Percentiles rank a stretch among this genome's conserved stretches.
These are phyloP conservation scores for Polypedilum vanderplanki DNA, from an alignment of 1,140 invertebrate species.

Conservation along the genomic window DNA sequence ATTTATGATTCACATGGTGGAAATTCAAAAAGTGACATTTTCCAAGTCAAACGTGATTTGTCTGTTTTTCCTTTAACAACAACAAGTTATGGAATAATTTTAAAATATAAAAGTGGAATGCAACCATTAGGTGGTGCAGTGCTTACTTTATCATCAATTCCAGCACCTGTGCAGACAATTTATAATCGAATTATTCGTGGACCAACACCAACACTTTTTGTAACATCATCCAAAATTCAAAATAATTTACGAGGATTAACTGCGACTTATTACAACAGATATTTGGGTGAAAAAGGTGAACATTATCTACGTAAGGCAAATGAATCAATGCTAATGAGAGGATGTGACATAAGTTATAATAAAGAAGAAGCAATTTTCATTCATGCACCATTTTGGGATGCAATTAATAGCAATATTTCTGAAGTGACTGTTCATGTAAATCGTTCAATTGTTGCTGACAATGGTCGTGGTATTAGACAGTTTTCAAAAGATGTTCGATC, in stretches of 20 bases:
- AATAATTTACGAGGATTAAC: constrained; percentile 75
- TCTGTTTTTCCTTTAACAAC: constrained; percentile 81
- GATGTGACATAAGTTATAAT: constrained; percentile 75
- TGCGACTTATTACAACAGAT: constrained; percentile 83
- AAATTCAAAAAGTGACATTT: constrained; percentile 54
- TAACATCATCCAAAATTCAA: constrained; percentile 66
- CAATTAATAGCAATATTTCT: constrained; percentile 70
- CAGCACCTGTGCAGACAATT: constrained; percentile 60
- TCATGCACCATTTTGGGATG: constrained; percentile 76
- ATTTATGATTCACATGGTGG: constrained; percentile 67
- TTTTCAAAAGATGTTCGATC: constrained; percentile 82
- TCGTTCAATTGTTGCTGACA: constrained; percentile 71
- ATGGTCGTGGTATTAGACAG: constrained; percentile 77
- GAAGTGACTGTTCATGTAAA: constrained; percentile 83
- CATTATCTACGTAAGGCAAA: constrained; percentile 80
- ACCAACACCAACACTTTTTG: constrained; percentile 63
- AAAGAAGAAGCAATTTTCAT: constrained; percentile 70
- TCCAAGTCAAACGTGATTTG: constrained; percentile 73
- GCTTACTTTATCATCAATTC: constrained; percentile 71
- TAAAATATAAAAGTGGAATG: constrained; percentile 74
- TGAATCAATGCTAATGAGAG: constrained; percentile 72
- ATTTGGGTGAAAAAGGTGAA: constrained; percentile 73
- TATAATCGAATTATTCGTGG: constrained; percentile 64
- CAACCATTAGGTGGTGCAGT: constrained; percentile 74
- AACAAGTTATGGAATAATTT: constrained; percentile 70